Evolutionary conservation across 2,888 invertebrate species (phyloP), one percentile per base, ranked within the genome.

Genomic region (Sesia bembeciformis): DNA sequence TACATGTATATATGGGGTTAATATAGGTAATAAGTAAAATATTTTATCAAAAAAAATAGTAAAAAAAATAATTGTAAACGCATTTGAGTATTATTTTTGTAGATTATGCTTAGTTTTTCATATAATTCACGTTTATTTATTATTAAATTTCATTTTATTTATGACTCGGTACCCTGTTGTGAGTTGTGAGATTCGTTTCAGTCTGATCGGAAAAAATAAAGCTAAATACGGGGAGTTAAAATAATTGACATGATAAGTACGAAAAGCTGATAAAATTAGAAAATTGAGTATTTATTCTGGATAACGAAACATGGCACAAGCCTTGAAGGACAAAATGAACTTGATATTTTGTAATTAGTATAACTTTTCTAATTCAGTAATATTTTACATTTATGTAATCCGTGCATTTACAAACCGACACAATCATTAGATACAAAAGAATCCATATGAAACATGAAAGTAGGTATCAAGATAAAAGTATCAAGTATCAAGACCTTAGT

Each of bases 121-220:
- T 69, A 68, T 68, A 68, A 70, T 69, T 66, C 23, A 23, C 23
- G 23, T 23, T 23, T 23, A 23, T 23, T 69, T 66, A 62, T 69
- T 66, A 65, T 67, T 71, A 61, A 60, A 64, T 65, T 70, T 71
- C 67, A 60, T 74, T 68, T 67, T 62, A 65, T 68, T 74, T 67
- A 76, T 72, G 81, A 76, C 74, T 81, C 79, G 74, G 79, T 86
- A 87, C 86, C 87, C 87, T 86, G 87, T 84, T 72, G 75, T 74
- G 78, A 79, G 78, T 76, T 72, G 66, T 65, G 81, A 82, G 83
- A 82, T 83, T 84, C 74, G 57, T 66, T 67, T 74, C 78, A 72
- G 74, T 78, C 75, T 64, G 61, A 62, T 50, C 58, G 52, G 49
- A 40, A 54, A 58, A 59, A 62, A 67, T 61, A 72, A 70, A 68